Evolutionary conservation across 2,113 vertebrate species (phyloP), one percentile per base, ranked within the genome.

Genomic region (Ailurus styani): DNA sequence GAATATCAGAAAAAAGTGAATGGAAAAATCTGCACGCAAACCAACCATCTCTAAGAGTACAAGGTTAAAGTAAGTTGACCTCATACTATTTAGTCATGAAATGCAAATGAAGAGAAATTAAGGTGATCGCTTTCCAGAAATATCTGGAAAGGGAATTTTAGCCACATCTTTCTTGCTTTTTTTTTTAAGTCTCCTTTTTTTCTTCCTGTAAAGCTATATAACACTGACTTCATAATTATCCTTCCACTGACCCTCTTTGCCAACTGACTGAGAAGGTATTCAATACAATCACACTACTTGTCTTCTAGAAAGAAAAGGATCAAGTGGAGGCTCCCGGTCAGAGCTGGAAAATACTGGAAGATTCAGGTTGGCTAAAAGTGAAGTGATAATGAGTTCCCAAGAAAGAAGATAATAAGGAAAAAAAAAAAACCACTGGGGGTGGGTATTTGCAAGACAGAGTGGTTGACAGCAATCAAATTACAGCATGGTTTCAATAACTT

Each of bases 1-100:
- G 84, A 96, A 54, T 47, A 95, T 73, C 81, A 96, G 90, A 93
- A 94, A 94, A 91, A 68, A 31, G 11, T 8, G 73, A 57, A 93
- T 70, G 97, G 97, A 98, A 98, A 98, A 97, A 93, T 6, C 78
- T 89, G 87, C 52, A 54, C 11, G 60, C 52, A 66, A 93, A 87
- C 50, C 92, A 92, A 75, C 70, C 96, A 96, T 92, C 97, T 96
- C 97, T 91, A 90, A 97, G 96, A 72, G 54, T 3, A 34, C 64
- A 23, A 90, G 84, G 95, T 81, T 75, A 60, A 75, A 72, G 25
- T 13, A 42, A 68, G 83, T 20, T 54, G 37, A 68, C 90, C 86
- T 92, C 25, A 73, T 66, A 31, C 42, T 50, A 50, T 52, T 93
- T 57, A 90, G 89, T 87, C 62, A 91, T 17, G 70, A 97, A 93